These are phyloP conservation scores for Synanthedon vespiformis DNA, from an alignment of 2,888 invertebrate genomes.

Conservation along the genomic window DNA sequence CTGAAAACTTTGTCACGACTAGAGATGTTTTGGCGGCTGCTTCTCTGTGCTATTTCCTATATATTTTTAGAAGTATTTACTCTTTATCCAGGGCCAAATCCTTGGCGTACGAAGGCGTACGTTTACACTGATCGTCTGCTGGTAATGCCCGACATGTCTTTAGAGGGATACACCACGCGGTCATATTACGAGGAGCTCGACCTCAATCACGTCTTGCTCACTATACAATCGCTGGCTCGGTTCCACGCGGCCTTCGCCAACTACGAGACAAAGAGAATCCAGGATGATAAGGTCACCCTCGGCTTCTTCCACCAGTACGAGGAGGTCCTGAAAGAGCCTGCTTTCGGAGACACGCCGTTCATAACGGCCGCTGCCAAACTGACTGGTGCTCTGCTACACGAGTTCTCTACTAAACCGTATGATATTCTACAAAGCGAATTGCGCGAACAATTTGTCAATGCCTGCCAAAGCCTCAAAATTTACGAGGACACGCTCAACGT, in stretches of 20 bases:
- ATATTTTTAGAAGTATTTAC: too few relatives aligned
- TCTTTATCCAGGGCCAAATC: slow-evolving; percentile 22
- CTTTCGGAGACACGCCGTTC: slow-evolving; percentile 34
- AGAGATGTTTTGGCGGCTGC: too few relatives aligned
- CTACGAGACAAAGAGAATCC: slow-evolving; percentile 26
- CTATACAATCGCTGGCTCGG: slow-evolving; percentile 30
- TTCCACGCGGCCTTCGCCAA: slow-evolving; percentile 48
- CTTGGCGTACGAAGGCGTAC: slow-evolving; percentile 36
- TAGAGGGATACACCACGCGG: slow-evolving; percentile 29
- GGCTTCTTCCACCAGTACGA: slow-evolving; percentile 24
- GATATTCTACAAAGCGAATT: slow-evolving; percentile 24
- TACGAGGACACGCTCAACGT: slow-evolving; percentile 36
- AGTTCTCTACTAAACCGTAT: slow-evolving; percentile 28
- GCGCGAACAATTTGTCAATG: slow-evolving; percentile 20
- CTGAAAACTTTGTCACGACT: too few relatives aligned
- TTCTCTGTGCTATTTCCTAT: too few relatives aligned
- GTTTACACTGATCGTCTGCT: slow-evolving; percentile 33
- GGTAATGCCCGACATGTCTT: slow-evolving; percentile 45
- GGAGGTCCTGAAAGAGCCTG: slow-evolving; percentile 25
- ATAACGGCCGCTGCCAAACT: slow-evolving; percentile 37
- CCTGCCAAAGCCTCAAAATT: slow-evolving; percentile 29
- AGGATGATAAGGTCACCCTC: slow-evolving; percentile 13
- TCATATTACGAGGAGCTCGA: slow-evolving; percentile 24
- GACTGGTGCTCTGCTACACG: slow-evolving; percentile 26
- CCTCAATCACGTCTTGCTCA: slow-evolving; percentile 24